Conservation (phyloP, 2,797 vertebrate species). For the Etheostoma nigrum region DNA sequence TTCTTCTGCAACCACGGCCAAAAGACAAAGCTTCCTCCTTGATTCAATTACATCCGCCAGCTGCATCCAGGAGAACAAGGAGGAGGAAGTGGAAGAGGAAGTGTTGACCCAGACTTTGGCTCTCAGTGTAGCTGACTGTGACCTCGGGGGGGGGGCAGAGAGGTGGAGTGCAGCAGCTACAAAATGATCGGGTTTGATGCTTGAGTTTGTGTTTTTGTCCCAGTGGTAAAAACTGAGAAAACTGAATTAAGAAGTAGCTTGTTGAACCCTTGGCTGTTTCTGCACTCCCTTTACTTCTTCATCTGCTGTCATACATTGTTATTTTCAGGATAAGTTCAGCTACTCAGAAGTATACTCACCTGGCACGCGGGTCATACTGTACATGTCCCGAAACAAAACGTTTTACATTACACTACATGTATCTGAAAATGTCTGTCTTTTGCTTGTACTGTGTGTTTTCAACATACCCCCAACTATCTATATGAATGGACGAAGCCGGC, state of each 20-base stretch:
- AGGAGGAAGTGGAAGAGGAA: conserved; percentile 50
- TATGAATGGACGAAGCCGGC: too few species aligned
- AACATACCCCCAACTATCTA: too few species aligned
- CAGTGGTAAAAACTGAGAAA: background rate
- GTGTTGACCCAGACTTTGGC: conserved; percentile 60
- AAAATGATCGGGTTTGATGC: background rate
- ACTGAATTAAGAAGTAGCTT: background rate
- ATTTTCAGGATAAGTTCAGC: too few species aligned
- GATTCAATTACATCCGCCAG: conserved; percentile 67
- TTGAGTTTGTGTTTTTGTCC: background rate
- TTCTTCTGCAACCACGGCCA: background rate
- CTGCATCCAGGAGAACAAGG: conserved; percentile 52
- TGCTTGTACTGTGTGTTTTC: too few species aligned
- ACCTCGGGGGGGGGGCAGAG: conserved; percentile 35
- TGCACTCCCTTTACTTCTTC: background rate
- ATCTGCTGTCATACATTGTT: background rate
- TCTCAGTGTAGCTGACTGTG: conserved; percentile 50
- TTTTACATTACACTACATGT: too few species aligned
- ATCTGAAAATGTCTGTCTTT: too few species aligned
- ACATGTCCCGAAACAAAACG: too few species aligned
- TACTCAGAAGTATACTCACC: background rate
- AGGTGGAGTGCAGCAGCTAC: conserved; percentile 25
- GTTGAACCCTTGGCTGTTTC: background rate
- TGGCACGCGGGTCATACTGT: background rate
- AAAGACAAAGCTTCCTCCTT: conserved; percentile 47